These are phyloP conservation scores for Lanius collurio DNA, from an alignment of 2,113 vertebrate genomes.

Conservation along the genomic window DNA sequence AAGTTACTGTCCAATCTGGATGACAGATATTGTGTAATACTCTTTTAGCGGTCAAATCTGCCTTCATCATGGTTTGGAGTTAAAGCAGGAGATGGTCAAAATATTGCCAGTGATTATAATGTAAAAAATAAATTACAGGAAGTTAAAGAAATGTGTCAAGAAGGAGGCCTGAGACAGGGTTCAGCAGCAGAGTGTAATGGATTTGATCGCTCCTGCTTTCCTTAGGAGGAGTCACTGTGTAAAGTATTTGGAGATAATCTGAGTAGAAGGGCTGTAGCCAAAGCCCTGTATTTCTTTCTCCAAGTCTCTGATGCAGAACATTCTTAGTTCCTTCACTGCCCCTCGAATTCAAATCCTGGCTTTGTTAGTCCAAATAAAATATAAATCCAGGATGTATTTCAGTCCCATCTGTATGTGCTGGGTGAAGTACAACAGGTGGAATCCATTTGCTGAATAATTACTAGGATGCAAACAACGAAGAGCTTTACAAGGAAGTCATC, in stretches of 20 bases:
- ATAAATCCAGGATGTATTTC: conserved; percentile 14
- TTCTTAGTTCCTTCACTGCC: conserved; percentile 17
- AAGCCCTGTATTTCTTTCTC: conserved; percentile 25
- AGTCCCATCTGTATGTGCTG: conserved; percentile 34
- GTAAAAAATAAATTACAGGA: conserved; percentile 29
- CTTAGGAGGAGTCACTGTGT: conserved; percentile 18
- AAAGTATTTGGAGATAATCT: conserved; percentile 42
- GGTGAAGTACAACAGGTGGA: conserved; percentile 31
- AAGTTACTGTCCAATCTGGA: conserved; percentile 30
- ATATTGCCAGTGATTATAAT: conserved; percentile 28
- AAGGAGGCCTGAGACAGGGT: conserved; percentile 27
- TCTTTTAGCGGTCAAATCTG: neutral
- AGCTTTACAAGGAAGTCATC: conserved; percentile 36
- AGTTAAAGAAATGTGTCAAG: conserved; percentile 29
- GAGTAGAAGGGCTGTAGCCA: conserved; percentile 1
- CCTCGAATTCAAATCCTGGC: conserved; percentile 55
- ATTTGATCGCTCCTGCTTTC: neutral
- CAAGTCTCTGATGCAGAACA: conserved; percentile 46
- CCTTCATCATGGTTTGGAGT: conserved; percentile 7
- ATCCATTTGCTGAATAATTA: conserved; percentile 46
- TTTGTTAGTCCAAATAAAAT: conserved; percentile 45
- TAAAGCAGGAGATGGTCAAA: conserved; percentile 3
- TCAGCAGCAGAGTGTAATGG: conserved; percentile 1
- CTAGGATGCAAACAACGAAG: neutral
- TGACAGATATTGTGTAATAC: conserved; percentile 29